A percentile compares a stretch with the other conserved stretches of the same genome.
Evolutionary conservation across 2,888 invertebrate genomes (phyloP).

Genomic region (Magallana nippona): DNA sequence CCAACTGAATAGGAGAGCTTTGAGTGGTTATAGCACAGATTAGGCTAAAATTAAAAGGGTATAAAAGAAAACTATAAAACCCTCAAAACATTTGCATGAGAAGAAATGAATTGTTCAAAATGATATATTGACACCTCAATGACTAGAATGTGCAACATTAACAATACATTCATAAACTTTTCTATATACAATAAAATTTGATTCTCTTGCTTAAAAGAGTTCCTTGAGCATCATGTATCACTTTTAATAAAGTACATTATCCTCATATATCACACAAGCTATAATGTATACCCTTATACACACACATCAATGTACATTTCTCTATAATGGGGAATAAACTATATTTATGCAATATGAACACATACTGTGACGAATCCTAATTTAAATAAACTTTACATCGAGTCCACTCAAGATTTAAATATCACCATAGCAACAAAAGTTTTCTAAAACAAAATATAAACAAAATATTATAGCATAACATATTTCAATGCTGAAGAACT

Average conservation of each 20-base stretch:
- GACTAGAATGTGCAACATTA: conserved; percentile 26
- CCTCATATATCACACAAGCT: conserved; percentile 10
- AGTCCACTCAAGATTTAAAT: neutral
- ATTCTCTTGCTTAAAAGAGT: conserved; percentile 18
- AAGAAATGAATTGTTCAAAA: neutral
- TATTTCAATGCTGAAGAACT: conserved; percentile 5
- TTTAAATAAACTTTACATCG: neutral
- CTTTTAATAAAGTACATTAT: neutral
- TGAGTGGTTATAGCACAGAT: neutral
- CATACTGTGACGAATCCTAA: conserved; percentile 5
- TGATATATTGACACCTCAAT: conserved; percentile 4
- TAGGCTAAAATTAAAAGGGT: neutral
- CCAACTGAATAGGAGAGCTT: neutral
- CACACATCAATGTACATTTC: too few species aligned
- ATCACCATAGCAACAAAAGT: conserved; percentile 7
- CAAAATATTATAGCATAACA: neutral
- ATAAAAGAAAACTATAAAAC: neutral
- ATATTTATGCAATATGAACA: conserved; percentile 15
- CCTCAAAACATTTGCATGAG: neutral
- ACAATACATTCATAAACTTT: conserved; percentile 19
- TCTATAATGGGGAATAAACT: neutral
- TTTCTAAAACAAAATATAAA: neutral
- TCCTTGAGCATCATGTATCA: conserved; percentile 21
- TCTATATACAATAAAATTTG: conserved; percentile 23
- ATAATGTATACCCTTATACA: neutral